Conservation (phyloP, 2,113 vertebrate genomes). For the Prunella himalayana region DNA sequence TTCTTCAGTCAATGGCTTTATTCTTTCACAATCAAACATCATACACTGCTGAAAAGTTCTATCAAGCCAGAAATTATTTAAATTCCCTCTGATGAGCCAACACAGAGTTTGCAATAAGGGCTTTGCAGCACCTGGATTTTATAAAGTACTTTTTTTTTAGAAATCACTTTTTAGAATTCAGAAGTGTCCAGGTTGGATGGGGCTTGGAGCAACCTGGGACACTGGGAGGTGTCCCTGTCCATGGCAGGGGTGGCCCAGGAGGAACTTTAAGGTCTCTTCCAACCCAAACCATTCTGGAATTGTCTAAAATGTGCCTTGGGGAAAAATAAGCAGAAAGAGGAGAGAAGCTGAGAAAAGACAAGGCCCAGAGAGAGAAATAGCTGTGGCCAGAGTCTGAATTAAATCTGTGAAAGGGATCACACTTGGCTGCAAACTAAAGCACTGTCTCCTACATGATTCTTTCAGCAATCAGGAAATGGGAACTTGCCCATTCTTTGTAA, state of each 20-base stretch:
- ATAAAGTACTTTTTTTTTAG: background rate
- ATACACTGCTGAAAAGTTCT: background rate
- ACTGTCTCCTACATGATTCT: background rate
- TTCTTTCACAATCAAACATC: background rate
- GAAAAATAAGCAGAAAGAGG: background rate
- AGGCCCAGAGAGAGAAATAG: rapidly evolving
- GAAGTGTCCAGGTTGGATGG: background rate
- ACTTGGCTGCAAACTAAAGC: background rate
- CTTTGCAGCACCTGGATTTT: background rate
- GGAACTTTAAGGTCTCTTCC: background rate
- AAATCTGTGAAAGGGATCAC: background rate
- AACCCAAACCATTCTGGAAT: background rate
- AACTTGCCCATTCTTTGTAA: background rate
- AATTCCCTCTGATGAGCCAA: background rate
- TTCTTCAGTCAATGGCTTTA: background rate
- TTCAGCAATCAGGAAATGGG: slow-evolving; percentile 3
- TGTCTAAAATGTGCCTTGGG: background rate
- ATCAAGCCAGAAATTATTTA: background rate
- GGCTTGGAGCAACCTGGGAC: background rate
- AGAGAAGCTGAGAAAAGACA: background rate
- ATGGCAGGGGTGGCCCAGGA: background rate
- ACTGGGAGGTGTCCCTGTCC: background rate
- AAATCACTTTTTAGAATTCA: background rate
- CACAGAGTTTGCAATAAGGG: background rate
- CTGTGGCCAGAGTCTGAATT: background rate